Percentiles rank a stretch among this genome's conserved stretches.
Conservation (phyloP, 2,888 invertebrate genomes). For the Conchocele bisecta region DNA sequence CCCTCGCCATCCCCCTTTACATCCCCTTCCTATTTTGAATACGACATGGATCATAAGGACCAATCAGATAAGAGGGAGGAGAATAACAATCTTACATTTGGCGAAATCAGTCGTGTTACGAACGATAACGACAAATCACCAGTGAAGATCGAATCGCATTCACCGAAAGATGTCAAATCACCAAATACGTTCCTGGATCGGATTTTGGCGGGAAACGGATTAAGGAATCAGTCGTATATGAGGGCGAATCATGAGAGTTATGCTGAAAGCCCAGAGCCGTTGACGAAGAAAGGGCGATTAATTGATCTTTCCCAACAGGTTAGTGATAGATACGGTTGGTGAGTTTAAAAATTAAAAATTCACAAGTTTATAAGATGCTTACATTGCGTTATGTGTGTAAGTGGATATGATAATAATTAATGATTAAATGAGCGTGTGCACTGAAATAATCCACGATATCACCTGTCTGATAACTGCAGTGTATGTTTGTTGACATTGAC, state of each 20-base stretch:
- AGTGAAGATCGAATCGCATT: slow-evolving; percentile 9
- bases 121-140: slow-evolving; percentile 20
- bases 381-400: too few species aligned
- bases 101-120: slow-evolving; percentile 30
- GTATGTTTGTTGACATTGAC: too few species aligned
- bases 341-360: too few species aligned
- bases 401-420: too few species aligned
- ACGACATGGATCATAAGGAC: slow-evolving; percentile 28
- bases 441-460: too few species aligned
- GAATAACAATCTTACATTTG: slow-evolving; percentile 50
- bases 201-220: slow-evolving; percentile 82
- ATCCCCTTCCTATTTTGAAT: slow-evolving; percentile 25
- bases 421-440: too few species aligned
- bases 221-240: slow-evolving; percentile 96
- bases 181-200: slow-evolving; percentile 94
- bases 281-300: slow-evolving; percentile 17
- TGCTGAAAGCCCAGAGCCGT: slow-evolving; percentile 57
- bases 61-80: slow-evolving; percentile 9
- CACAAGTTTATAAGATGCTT: too few species aligned
- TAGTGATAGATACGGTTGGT: background rate
- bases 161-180: slow-evolving; percentile 53
- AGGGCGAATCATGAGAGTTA: slow-evolving; percentile 86
- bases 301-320: slow-evolving; percentile 40
- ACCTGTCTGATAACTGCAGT: too few species aligned
- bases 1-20: slow-evolving; percentile 66